Evolutionary conservation across 2,888 invertebrate genomes (phyloP), one percentile per base, ranked within the genome.

Genomic region (Spodoptera picta): DNA sequence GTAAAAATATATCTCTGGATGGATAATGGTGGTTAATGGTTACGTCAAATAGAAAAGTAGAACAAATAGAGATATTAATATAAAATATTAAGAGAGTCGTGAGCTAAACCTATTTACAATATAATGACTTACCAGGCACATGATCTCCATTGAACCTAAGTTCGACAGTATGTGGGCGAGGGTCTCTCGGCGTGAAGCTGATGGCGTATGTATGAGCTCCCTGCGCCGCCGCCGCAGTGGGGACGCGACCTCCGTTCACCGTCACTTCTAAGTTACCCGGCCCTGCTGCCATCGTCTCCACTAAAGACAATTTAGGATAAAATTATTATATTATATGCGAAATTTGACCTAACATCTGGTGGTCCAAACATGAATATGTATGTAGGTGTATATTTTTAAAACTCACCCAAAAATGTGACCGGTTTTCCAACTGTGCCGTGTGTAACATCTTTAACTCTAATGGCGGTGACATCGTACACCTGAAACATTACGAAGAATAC

Each of bases 201-300:
- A 99, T 99, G 31, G 98, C 98, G 89, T 99, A 99, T 0, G 98
- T 98, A 86, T 99, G 98, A 36, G 99, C 98, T 41, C 99, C 99
- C 87, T 99, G 98, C 0, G 98, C 98, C 86, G 99, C 98, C 11
- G 99, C 99, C 27, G 98, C 98, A 0, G 99, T 99, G 0, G 99
- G 99, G 42, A 99, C 99, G 68, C 98, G 96, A 0, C 99, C 99
- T 7, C 99, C 99, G 86, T 99, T 99, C 36, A 99, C 99, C 0
- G 99, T 99, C 65, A 99, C 99, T 91, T 99, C 99, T 48, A 99
- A 95, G 91, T 99, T 99, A 24, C 99, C 99, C 0, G 99, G 99
- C 19, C 99, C 99, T 4, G 99, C 99, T 90, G 99, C 98, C 86
- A 98, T 98, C 12, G 99, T 99, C 92, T 99, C 99, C 87, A 99